Evolutionary conservation across 1,140 invertebrate genomes (phyloP).

Genomic region (Drosophila setifemur): DNA sequence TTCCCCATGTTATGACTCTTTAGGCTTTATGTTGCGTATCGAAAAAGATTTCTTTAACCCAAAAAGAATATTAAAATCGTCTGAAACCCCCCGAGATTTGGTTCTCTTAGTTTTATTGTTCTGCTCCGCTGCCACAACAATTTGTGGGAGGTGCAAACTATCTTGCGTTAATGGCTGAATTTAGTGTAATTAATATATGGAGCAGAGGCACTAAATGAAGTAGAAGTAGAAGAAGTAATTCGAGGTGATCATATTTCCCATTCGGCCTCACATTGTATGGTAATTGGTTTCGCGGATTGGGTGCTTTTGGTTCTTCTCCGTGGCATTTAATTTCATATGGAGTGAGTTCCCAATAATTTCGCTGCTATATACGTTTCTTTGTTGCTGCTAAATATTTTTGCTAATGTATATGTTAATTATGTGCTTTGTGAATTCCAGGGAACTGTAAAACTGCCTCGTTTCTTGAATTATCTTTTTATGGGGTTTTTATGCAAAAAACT

Average conservation of each 20-base stretch:
- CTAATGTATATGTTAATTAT: slow-evolving; percentile 32
- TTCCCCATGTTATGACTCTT: slow-evolving; percentile 69
- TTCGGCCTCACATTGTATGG: slow-evolving; percentile 54
- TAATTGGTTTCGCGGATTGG: slow-evolving; percentile 37
- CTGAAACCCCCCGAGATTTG: slow-evolving; percentile 8
- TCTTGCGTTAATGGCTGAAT: slow-evolving; percentile 75
- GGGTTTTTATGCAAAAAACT: slow-evolving; percentile 10
- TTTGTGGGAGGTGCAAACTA: slow-evolving; percentile 77
- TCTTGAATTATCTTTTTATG: slow-evolving; percentile 5
- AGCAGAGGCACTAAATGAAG: slow-evolving; percentile 17
- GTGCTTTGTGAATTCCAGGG: slow-evolving; percentile 6
- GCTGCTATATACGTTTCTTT: slow-evolving; percentile 3
- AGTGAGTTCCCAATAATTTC: slow-evolving; percentile 28
- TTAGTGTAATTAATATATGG: slow-evolving; percentile 69
- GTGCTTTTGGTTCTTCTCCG: background rate
- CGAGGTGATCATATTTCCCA: slow-evolving; percentile 30
- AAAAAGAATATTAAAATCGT: background rate
- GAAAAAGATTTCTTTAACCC: slow-evolving; percentile 37
- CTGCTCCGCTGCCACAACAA: slow-evolving; percentile 56
- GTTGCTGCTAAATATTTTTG: slow-evolving; percentile 14
- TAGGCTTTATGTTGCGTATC: slow-evolving; percentile 49
- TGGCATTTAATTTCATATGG: slow-evolving; percentile 27
- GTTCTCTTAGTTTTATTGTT: slow-evolving; percentile 31
- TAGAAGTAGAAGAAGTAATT: background rate
- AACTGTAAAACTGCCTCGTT: slow-evolving; percentile 24